Percentiles rank a stretch among this genome's conserved stretches.
Conservation (phyloP, 2,888 invertebrate genomes). For the Capitulum mitella region DNA sequence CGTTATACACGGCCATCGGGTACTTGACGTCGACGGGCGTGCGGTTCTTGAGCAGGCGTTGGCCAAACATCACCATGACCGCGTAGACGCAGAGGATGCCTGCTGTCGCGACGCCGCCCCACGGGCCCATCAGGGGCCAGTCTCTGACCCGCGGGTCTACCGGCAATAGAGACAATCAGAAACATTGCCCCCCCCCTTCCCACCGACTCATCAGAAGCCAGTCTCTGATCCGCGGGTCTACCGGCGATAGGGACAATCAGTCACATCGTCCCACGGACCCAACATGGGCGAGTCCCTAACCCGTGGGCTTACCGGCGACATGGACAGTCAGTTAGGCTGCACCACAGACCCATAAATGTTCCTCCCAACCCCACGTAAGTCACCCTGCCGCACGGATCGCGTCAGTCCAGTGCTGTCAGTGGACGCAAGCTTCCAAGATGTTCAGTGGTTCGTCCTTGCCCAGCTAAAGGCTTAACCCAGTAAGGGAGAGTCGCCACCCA, state of each 20-base stretch:
- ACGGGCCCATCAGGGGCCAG: neutral
- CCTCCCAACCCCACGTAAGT: too few relatives aligned
- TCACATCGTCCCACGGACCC: neutral
- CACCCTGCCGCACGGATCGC: too few relatives aligned
- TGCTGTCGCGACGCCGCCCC: neutral
- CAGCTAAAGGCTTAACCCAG: too few relatives aligned
- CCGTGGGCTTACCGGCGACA: neutral
- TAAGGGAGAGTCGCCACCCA: too few relatives aligned
- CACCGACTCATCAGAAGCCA: neutral
- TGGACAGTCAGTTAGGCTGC: neutral
- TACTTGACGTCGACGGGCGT: neutral
- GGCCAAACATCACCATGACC: neutral
- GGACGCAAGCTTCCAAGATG: too few relatives aligned
- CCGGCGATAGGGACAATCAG: too few relatives aligned
- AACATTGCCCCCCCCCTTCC: neutral
- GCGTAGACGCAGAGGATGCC: neutral
- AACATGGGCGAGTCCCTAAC: neutral
- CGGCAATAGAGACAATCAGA: neutral
- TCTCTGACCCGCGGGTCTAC: neutral
- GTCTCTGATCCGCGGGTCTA: neutral
- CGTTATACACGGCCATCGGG: neutral
- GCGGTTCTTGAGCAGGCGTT: neutral
- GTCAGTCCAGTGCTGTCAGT: too few relatives aligned
- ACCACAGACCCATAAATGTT: too few relatives aligned
- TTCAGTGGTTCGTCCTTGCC: too few relatives aligned